Conservation (phyloP, 2,888 invertebrate genomes). For the Ophion costatus region DNA sequence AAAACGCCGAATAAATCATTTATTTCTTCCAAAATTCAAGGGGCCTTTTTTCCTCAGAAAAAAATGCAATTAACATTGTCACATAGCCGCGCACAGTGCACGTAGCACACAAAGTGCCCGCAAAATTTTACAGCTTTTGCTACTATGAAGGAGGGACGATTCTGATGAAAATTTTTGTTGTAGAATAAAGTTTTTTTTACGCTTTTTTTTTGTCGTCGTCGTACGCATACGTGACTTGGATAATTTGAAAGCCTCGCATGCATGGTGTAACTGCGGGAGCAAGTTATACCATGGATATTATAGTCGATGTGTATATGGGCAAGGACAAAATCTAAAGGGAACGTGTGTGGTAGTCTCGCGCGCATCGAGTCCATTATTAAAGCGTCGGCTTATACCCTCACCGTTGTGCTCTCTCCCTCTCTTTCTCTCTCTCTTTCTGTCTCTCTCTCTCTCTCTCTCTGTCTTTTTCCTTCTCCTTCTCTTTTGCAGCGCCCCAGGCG, state of each 20-base stretch:
- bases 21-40: too few relatives aligned
- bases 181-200: not conserved
- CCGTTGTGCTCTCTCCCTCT: slow-evolving; percentile 10
- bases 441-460: not conserved
- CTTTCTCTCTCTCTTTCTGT: not conserved
- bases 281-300: slow-evolving; percentile 23
- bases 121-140: not conserved
- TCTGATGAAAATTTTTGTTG: not conserved
- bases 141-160: not conserved
- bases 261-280: not conserved
- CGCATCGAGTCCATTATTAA: slow-evolving; percentile 68
- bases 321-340: slow-evolving; percentile 61
- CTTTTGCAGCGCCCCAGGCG: slow-evolving; percentile 40
- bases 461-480: not conserved
- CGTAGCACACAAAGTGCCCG: too few relatives aligned
- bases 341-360: slow-evolving; percentile 41
- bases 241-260: slow-evolving; percentile 11
- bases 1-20: too few relatives aligned
- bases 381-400: slow-evolving; percentile 50
- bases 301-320: slow-evolving; percentile 3
- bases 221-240: not conserved
- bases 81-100: too few relatives aligned
- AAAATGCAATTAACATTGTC: too few relatives aligned
- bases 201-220: not conserved
- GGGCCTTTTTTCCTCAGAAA: too few relatives aligned